Conservation (phyloP, 2,888 invertebrate species). For the Junonia oenone region DNA sequence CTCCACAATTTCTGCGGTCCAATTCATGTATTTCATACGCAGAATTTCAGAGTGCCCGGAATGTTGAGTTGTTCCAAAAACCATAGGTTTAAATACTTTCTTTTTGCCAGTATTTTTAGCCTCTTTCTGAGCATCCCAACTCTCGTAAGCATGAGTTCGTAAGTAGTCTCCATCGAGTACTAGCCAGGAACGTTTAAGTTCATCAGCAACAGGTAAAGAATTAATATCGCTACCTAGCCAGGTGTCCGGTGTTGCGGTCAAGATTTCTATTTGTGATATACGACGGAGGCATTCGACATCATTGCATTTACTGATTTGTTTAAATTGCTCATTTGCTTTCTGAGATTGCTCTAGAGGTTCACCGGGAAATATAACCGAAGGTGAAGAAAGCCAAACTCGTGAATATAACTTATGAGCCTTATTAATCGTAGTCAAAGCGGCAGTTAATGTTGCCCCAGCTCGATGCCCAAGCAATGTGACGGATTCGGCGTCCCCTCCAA, state of each 20-base stretch:
- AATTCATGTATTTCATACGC: slow-evolving; percentile 80
- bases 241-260: slow-evolving; percentile 84
- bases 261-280: slow-evolving; percentile 76
- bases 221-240: slow-evolving; percentile 83
- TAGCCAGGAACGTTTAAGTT: slow-evolving; percentile 86
- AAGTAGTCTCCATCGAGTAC: slow-evolving; percentile 86
- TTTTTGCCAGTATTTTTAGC: slow-evolving; percentile 62
- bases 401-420: slow-evolving; percentile 84
- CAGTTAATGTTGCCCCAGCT: slow-evolving; percentile 90
- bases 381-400: slow-evolving; percentile 89
- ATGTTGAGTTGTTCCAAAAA: slow-evolving; percentile 87
- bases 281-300: slow-evolving; percentile 80
- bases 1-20: slow-evolving; percentile 83
- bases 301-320: slow-evolving; percentile 76
- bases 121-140: slow-evolving; percentile 76
- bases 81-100: slow-evolving; percentile 72
- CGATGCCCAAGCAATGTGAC: slow-evolving; percentile 92
- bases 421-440: slow-evolving; percentile 83
- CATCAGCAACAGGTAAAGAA: slow-evolving; percentile 82
- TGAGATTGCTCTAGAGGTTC: slow-evolving; percentile 81
- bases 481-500: slow-evolving; percentile 88
- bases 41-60: slow-evolving; percentile 83
- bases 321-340: slow-evolving; percentile 80
- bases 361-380: slow-evolving; percentile 86
- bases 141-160: slow-evolving; percentile 82